These are phyloP conservation scores for Erebia ligea DNA, from an alignment of 2,888 invertebrate genomes.

Conservation along the genomic window DNA sequence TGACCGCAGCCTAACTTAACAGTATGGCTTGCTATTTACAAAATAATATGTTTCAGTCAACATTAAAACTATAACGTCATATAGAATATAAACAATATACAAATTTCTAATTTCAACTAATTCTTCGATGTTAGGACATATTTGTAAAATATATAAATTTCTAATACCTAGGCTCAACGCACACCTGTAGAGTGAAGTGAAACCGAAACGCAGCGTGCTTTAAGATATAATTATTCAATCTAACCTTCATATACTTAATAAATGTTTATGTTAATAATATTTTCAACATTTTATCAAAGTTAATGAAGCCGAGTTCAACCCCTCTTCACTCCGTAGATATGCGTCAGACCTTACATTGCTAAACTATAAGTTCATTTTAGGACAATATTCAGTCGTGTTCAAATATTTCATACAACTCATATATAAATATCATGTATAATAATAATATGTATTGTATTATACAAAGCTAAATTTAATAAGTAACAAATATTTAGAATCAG, in stretches of 20 bases:
- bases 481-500: background rate
- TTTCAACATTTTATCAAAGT: too few species aligned
- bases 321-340: too few species aligned
- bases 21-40: background rate
- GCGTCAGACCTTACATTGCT: background rate
- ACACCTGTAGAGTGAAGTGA: too few species aligned
- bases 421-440: background rate
- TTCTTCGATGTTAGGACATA: background rate
- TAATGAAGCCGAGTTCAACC: too few species aligned
- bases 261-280: too few species aligned
- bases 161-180: too few species aligned
- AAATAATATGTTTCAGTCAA: background rate
- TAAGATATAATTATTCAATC: too few species aligned
- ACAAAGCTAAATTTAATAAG: background rate
- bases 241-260: too few species aligned
- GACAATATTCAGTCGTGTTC: constrained; percentile 7
- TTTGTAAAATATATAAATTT: background rate
- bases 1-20: background rate
- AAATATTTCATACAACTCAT: background rate
- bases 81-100: background rate
- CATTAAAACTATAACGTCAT: background rate
- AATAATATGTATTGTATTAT: background rate
- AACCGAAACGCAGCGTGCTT: too few species aligned
- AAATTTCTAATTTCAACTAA: background rate
- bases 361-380: background rate